Percentiles rank a stretch among this genome's conserved stretches.
These are phyloP conservation scores for Gobionotothen gibberifrons DNA, from an alignment of 2,797 vertebrate genomes.

Conservation along the genomic window DNA sequence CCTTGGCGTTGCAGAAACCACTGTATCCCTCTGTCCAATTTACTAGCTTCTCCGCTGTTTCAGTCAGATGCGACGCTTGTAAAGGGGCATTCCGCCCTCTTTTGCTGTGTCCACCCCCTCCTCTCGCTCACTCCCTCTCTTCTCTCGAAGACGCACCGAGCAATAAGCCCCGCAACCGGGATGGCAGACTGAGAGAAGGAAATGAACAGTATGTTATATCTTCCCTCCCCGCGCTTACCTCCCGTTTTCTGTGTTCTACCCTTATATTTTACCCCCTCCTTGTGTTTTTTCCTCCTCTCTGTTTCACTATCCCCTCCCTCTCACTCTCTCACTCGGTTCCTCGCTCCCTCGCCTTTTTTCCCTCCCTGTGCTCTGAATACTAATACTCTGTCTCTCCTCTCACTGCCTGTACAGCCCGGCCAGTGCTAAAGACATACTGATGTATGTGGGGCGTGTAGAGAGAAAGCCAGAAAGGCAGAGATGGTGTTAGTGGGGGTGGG, in stretches of 20 bases:
- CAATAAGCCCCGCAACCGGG: slow-evolving; percentile 72
- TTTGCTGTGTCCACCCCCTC: slow-evolving; percentile 34
- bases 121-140: slow-evolving; percentile 11
- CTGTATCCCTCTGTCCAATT: slow-evolving; percentile 46
- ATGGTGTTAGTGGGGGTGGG: slow-evolving; percentile 3
- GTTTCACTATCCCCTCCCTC: slow-evolving; percentile 71
- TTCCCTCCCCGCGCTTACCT: slow-evolving; percentile 72
- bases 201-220: slow-evolving; percentile 73
- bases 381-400: slow-evolving; percentile 80
- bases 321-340: slow-evolving; percentile 51
- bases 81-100: slow-evolving; percentile 78
- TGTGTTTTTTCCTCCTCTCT: slow-evolving; percentile 73
- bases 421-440: slow-evolving; percentile 84
- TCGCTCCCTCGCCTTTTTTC: slow-evolving; percentile 52
- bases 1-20: slow-evolving; percentile 63
- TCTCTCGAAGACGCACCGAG: slow-evolving; percentile 64
- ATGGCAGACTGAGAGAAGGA: slow-evolving; percentile 78
- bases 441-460: slow-evolving; percentile 76
- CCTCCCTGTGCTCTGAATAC: slow-evolving; percentile 86
- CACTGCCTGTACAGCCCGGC: slow-evolving; percentile 72
- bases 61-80: slow-evolving; percentile 77
- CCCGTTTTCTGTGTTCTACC: slow-evolving; percentile 73
- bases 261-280: slow-evolving; percentile 72
- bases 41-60: slow-evolving; percentile 56
- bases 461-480: slow-evolving; percentile 35